phyloP scores from a whole-genome alignment of 2,888 invertebrate species.

The Papilio gigon region DNA sequence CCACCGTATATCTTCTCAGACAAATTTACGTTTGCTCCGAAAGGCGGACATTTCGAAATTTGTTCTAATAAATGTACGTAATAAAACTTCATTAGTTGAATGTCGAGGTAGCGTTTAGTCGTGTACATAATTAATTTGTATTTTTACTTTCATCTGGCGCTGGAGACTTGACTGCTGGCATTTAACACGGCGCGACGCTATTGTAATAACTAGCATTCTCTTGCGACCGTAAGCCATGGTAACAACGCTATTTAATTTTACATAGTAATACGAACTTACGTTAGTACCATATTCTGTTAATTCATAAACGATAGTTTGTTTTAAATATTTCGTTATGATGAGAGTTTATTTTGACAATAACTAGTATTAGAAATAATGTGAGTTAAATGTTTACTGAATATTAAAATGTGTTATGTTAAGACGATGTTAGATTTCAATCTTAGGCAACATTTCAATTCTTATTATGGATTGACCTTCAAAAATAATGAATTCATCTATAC shows the following conservation, averaged over 20 bases:
- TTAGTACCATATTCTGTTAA: too few relatives aligned
- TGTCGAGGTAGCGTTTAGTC: slow-evolving; percentile 28
- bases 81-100: slow-evolving; percentile 65
- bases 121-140: slow-evolving; percentile 23
- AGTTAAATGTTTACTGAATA: too few relatives aligned
- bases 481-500: slow-evolving; percentile 1
- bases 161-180: slow-evolving; percentile 14
- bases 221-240: not conserved
- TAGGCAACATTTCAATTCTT: not conserved
- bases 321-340: not conserved
- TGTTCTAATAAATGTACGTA: slow-evolving; percentile 53
- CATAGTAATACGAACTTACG: too few relatives aligned
- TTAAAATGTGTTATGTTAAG: too few relatives aligned
- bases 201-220: not conserved
- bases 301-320: not conserved
- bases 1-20: slow-evolving; percentile 64
- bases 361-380: too few relatives aligned
- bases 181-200: slow-evolving; percentile 9
- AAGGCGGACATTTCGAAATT: slow-evolving; percentile 65
- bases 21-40: slow-evolving; percentile 73
- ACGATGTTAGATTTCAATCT: not conserved
- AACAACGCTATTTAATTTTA: not conserved
- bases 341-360: not conserved
- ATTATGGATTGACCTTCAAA: not conserved
- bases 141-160: slow-evolving; percentile 19